These are phyloP conservation scores for Gallinago nigripennis DNA, from an alignment of 2,797 vertebrate genomes.

Conservation along the genomic window DNA sequence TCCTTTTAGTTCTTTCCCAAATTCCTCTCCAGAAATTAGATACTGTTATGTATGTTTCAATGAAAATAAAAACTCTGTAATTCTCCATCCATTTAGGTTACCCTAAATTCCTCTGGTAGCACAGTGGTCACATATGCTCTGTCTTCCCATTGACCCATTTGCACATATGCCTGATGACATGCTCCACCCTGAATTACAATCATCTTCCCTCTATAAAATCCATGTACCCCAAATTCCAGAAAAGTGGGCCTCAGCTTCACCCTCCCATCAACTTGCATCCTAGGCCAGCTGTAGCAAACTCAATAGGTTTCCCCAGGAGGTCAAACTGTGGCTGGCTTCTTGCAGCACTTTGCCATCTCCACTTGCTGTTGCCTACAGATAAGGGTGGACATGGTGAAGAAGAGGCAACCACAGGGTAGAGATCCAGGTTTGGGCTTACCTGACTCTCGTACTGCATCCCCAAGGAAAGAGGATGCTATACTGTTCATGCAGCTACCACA, in stretches of 20 bases:
- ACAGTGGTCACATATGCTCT: accelerated
- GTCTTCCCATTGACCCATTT: background rate
- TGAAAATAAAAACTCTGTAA: background rate
- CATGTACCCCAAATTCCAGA: background rate
- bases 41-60: background rate
- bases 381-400: background rate
- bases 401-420: background rate
- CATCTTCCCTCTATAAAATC: background rate
- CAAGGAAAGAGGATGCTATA: background rate
- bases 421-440: background rate
- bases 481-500: background rate
- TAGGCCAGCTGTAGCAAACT: background rate
- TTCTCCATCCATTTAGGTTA: background rate
- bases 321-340: background rate
- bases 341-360: background rate
- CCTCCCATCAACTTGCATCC: background rate
- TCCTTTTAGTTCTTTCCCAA: background rate
- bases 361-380: background rate
- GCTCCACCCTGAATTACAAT: background rate
- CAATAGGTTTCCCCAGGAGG: background rate
- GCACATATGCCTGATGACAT: background rate
- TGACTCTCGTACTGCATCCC: background rate
- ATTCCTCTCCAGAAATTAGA: background rate
- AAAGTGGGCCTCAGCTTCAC: background rate
- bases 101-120: background rate